Conservation (phyloP, 2,797 vertebrate species). For the Columba guinea region DNA sequence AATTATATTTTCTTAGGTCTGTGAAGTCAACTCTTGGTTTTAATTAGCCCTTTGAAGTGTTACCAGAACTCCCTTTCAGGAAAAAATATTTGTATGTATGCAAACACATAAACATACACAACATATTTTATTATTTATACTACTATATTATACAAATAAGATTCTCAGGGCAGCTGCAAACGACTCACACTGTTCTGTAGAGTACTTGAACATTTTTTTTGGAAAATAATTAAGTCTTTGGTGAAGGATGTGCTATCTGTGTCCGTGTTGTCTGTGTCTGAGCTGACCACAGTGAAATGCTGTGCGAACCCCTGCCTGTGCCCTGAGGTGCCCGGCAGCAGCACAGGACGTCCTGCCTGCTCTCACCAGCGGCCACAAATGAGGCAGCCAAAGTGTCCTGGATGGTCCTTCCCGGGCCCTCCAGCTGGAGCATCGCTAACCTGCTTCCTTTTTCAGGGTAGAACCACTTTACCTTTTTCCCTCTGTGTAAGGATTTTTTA, state of each 20-base stretch:
- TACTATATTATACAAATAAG: background rate
- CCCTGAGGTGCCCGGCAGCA: background rate
- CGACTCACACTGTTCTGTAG: background rate
- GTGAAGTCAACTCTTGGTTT: background rate
- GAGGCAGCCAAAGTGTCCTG: no score
- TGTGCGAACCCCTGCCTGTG: background rate
- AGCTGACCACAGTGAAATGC: background rate
- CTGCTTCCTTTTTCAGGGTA: background rate
- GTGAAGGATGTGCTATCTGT: background rate
- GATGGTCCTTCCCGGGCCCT: background rate
- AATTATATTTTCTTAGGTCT: background rate
- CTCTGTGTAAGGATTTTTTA: background rate
- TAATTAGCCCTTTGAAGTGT: conserved; percentile 10
- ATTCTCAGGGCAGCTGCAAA: background rate
- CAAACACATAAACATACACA: background rate
- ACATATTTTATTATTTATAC: background rate
- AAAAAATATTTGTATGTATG: background rate
- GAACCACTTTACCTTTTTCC: background rate
- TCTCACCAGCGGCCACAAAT: background rate
- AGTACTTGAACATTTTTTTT: background rate
- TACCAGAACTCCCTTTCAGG: background rate
- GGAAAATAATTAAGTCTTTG: background rate
- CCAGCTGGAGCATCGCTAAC: background rate
- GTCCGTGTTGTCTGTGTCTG: background rate
- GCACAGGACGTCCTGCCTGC: background rate